Evolutionary conservation across 2,888 invertebrate genomes (phyloP), one percentile per base, ranked within the genome.

Genomic region (Craniophora ligustri): DNA sequence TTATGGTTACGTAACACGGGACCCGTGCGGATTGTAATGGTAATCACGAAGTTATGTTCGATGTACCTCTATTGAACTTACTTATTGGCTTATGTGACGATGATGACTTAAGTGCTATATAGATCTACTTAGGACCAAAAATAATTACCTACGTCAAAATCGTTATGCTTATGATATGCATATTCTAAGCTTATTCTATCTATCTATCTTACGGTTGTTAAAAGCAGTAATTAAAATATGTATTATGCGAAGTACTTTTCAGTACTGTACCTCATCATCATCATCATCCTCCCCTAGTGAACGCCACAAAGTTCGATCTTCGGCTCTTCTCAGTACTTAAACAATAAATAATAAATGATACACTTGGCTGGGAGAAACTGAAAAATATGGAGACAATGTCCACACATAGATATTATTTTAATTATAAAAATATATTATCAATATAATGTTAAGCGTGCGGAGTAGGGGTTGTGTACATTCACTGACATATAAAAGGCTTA

Each of bases 391-490:
- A 3, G 19, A 56, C 44, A 44, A 38, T 63, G 36, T 31, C 55
- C 39, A 41, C 10, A 36, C 15, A 54, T 48, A 62, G 34, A 46
- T 15, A 55, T 8, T 41, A 53, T 69, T 68, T 56, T 73, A 72
- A 82, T 74, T 74, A 74, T 34, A 55, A 63, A 76, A 78, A 13
- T 77, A 67, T 67, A 38, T 58, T 67, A 67, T 80, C 73, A 69
- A 78, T 75, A 76, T 71, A 59, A 75, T 73, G 63, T 76, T 80
- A 76, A 61, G 51, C 59, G 67, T 32, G 31, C 57, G 74, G 80
- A 84, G 91, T 85, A 90, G 90, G 89, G 89, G 89, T 81, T 81
- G 84, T 78, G 83, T 72, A 80, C 88, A 81, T 90, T 91, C 91
- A 88, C 90, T 82, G 84, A 82, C 79, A 86, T 91, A 92, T 91